Percentiles rank a stretch among this genome's conserved stretches.
Evolutionary conservation across 2,888 invertebrate genomes (phyloP).

Genomic region (Polyommatus iphigenia): DNA sequence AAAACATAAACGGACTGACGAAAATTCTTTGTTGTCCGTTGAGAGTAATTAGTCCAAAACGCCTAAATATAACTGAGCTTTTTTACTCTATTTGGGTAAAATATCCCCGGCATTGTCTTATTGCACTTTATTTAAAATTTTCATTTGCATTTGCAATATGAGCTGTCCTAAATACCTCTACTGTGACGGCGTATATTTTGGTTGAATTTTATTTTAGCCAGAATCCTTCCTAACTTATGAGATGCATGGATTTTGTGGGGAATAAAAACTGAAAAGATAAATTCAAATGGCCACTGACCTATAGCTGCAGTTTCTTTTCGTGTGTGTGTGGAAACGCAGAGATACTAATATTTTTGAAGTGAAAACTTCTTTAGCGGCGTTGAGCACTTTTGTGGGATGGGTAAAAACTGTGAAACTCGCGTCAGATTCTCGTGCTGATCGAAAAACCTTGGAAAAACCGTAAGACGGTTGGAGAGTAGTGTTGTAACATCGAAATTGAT

Average conservation of each 20-base stretch:
- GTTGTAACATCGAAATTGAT: too few relatives aligned
- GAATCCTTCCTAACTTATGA: background rate
- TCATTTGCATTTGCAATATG: background rate
- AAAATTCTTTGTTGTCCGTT: background rate
- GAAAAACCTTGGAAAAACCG: too few relatives aligned
- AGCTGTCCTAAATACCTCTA: background rate
- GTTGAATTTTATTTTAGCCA: background rate
- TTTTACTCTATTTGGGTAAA: conserved; percentile 8
- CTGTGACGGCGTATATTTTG: background rate
- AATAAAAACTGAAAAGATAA: background rate
- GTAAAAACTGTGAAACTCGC: too few relatives aligned
- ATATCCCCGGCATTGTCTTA: background rate
- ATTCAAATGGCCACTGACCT: background rate
- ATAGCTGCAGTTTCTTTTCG: too few relatives aligned
- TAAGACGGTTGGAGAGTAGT: too few relatives aligned
- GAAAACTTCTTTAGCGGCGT: too few relatives aligned
- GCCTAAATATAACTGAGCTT: background rate
- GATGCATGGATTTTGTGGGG: background rate
- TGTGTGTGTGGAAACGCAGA: too few relatives aligned
- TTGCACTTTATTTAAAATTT: conserved; percentile 24
- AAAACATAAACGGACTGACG: background rate
- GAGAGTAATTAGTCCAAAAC: conserved; percentile 23
- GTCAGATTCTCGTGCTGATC: too few relatives aligned
- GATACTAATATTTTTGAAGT: too few relatives aligned
- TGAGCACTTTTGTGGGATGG: too few relatives aligned